Evolutionary conservation across 2,113 vertebrate genomes (phyloP).

Genomic region (Oxygymnocypris stewartii): DNA sequence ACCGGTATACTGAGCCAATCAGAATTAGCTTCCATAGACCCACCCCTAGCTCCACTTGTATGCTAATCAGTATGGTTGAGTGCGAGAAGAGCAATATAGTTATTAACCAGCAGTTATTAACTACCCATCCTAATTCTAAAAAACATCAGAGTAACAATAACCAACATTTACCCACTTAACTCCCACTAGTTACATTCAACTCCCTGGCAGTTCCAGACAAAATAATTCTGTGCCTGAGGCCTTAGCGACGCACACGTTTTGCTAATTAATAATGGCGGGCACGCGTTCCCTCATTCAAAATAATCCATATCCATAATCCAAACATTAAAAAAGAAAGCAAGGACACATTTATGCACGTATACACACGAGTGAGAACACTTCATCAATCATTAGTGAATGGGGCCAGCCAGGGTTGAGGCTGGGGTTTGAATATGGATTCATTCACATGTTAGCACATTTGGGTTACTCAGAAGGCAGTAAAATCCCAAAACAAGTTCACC

Average conservation of each 20-base stretch:
- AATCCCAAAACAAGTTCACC: neutral
- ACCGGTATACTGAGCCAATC: slow-evolving; percentile 2
- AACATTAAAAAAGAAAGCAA: neutral
- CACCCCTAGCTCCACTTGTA: neutral
- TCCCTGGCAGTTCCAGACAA: neutral
- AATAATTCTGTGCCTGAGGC: neutral
- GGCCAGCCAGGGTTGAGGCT: too few relatives aligned
- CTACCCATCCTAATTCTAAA: neutral
- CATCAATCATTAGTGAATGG: neutral
- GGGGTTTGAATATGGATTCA: neutral
- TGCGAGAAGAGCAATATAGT: neutral
- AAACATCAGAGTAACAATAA: neutral
- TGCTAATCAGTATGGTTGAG: neutral
- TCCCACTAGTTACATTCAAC: neutral
- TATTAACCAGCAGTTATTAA: neutral
- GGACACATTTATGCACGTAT: neutral
- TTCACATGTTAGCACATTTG: neutral
- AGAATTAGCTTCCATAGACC: neutral
- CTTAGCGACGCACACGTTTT: neutral
- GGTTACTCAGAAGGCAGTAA: neutral
- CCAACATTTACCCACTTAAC: neutral
- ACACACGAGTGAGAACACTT: neutral
- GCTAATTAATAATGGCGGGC: neutral
- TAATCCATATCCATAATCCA: neutral
- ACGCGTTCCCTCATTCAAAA: neutral